Base-by-base conservation (phyloP, 2,797 vertebrate species). In the Sparus aurata region DNA sequence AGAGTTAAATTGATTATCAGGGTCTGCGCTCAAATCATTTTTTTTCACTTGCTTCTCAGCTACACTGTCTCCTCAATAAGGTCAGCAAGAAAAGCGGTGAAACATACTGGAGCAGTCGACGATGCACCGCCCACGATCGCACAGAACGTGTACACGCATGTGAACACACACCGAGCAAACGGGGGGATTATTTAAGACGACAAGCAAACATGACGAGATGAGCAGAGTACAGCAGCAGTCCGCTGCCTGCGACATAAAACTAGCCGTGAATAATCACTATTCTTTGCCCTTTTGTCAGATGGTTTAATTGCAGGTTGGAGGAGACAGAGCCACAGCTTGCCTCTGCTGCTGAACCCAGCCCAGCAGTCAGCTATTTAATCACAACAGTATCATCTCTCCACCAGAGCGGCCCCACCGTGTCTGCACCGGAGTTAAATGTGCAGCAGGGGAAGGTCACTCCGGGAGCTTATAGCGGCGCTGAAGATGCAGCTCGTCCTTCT, bases 281-380 rank as follows among this genome's bases (percentile, higher is more conserved):
- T 30, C 47, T 82, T 61, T 62, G 58, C 38, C 23, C 55, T 43
- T 34, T 70, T 76, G 43, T 79, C 50, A 52, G 76, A 82, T 58
- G 78, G 49, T 83, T 82, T 86, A 85, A 90, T 90, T 82, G 84
- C 13, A 17, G 79, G 63, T 61, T 65, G 50, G 17, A 41, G 73
- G 68, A 75, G 73, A 76, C 58, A 46, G 71, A 38, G 57, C 38
- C 74, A 41, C 85, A 82, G 84, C 80, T 69, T 83, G 81, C 43
- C 64, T 69, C 52, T 61, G 27, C 41, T 5, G 45, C 60, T 57
- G 75, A 77, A 63, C 79, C 46, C 52, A 2, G 54, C 54, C 57
- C 71, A 69, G 67, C 77, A 46, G 75, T 75, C 60, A 50, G 64
- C 77, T 70, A 59, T 77, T 77, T 79, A 64, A 81, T 79, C 77